Base-by-base conservation (phyloP, 1,140 invertebrate genomes). In the Schmidtea mediterranea region DNA sequence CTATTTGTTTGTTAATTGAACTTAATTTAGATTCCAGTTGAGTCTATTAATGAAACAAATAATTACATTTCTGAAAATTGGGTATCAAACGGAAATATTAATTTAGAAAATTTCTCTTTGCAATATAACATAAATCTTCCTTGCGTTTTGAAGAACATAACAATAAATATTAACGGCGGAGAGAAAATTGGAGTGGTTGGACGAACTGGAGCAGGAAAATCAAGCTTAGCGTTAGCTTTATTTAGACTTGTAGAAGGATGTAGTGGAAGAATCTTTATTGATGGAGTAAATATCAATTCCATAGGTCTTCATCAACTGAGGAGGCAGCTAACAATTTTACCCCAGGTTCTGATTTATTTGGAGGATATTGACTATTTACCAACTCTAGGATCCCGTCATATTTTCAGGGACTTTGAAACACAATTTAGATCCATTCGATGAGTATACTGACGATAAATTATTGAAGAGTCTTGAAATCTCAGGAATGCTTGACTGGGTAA, bases 231-330 rank as follows among this genome's bases (percentile, higher is more conserved):
- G 10, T 58, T 72, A 23, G 66, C 64, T 12, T 55, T 73, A 5
- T 74, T 73, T 51, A 57, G 72, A 49, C 56, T 74, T 45, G 62
- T 72, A 16, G 72, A 74, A 56, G 53, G 66, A 15, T 50, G 52
- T 1, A 53, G 53, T n/a, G 64, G 64, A 2, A 54, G 54, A n/a
- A 63, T 66, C 23, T 46, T 52, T 6, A 60, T 66, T 26, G 64
- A 65, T 52, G 55, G 53, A 16, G 23, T 58, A n/a, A 57, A 62
- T 43, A 60, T 65, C 21, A 52, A 51, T 21, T 52, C 46, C 10
- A 55, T 66, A 13, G 56, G 57, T 16, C 54, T 65, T 13, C 51
- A 65, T 26, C 56, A 62, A 43, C 55, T 66, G 2, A 49, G 63
- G 43, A 58, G 57, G 19, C 57, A 55, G 12, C 50, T 66, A 19